A percentile compares a stretch with the other conserved stretches of the same genome.
Conservation (phyloP, 2,113 vertebrate species). For the Eleginops maclovinus region DNA sequence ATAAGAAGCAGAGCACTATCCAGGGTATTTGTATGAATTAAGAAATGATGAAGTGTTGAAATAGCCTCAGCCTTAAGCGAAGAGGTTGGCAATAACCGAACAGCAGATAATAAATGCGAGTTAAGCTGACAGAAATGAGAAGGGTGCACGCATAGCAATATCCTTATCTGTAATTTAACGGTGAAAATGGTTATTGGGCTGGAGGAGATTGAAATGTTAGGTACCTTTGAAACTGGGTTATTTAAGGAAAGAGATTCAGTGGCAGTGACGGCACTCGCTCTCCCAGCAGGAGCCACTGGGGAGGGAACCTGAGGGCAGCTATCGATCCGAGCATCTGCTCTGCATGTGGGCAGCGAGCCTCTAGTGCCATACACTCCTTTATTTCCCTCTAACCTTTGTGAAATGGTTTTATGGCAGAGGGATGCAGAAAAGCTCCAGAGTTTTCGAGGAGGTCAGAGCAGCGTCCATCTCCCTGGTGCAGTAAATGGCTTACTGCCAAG, state of each 20-base stretch:
- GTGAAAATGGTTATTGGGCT: not conserved
- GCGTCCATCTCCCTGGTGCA: slow-evolving; percentile 65
- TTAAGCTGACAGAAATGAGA: slow-evolving; percentile 21
- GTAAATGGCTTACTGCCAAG: slow-evolving; percentile 62
- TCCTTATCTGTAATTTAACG: slow-evolving; percentile 6
- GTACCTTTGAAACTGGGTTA: slow-evolving; percentile 30
- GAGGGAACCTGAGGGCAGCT: slow-evolving; percentile 48
- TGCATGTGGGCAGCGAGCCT: slow-evolving; percentile 63
- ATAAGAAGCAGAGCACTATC: not conserved
- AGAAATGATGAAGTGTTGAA: slow-evolving; percentile 27
- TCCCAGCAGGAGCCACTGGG: slow-evolving; percentile 19
- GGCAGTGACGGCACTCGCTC: slow-evolving; percentile 15
- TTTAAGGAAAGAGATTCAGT: slow-evolving; percentile 31
- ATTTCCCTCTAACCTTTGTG: slow-evolving; percentile 66
- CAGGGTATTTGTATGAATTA: slow-evolving; percentile 5
- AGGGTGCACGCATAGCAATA: not conserved
- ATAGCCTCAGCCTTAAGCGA: not conserved
- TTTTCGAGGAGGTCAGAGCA: slow-evolving; percentile 66
- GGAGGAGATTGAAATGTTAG: not conserved
- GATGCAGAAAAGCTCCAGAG: slow-evolving; percentile 52
- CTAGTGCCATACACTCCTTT: slow-evolving; percentile 55
- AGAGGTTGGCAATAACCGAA: slow-evolving; percentile 3
- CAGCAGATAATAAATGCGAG: slow-evolving; percentile 14
- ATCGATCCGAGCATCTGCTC: slow-evolving; percentile 65
- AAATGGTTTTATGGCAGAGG: slow-evolving; percentile 62